Evolutionary conservation across 2,797 vertebrate genomes (phyloP), one percentile per base, ranked within the genome.

Genomic region (Poecilia picta): DNA sequence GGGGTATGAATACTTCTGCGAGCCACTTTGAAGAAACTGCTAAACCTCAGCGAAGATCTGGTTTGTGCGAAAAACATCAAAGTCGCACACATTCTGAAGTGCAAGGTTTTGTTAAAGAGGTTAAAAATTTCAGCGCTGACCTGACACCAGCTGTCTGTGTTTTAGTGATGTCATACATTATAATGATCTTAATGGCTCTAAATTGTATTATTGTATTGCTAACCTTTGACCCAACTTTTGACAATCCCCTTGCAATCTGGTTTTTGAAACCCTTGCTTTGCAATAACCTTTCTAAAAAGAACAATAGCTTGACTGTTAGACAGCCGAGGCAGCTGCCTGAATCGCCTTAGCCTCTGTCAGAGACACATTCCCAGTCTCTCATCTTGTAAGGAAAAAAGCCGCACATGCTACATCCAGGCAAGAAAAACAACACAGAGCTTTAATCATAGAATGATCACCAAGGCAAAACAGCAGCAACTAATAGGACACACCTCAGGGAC

Each of bases 211-310:
- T 89, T 87, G 81, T 66, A 20, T 87, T 91, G 87, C 71, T 83
- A 91, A 93, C 93, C 91, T 92, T 93, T 94, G 89, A 93, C 91
- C 90, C 80, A 90, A 87, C 84, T 92, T 92, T 90, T 62, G 72
- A 88, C 89, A 90, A 82, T 82, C 78, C 59, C 72, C 70, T 82
- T 82, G 85, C 80, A 91, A 91, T 93, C 93, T 90, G 86, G 72
- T 89, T 86, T 89, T 92, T 91, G 87, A 88, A 87, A 91, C 84
- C 79, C 79, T 91, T 82, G 85, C 88, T 90, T 81, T 86, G 83
- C 89, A 83, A 76, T 86, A 93, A 92, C 86, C 87, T 89, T 90
- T 93, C 85, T 81, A 85, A 90, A 83, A 87, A 89, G 89, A 91
- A 93, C 86, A 88, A 92, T 79, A 83, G 53, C 77, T 83, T 77